Conservation (phyloP, 2,113 vertebrate species). For the Sakesphorus luctuosus region DNA sequence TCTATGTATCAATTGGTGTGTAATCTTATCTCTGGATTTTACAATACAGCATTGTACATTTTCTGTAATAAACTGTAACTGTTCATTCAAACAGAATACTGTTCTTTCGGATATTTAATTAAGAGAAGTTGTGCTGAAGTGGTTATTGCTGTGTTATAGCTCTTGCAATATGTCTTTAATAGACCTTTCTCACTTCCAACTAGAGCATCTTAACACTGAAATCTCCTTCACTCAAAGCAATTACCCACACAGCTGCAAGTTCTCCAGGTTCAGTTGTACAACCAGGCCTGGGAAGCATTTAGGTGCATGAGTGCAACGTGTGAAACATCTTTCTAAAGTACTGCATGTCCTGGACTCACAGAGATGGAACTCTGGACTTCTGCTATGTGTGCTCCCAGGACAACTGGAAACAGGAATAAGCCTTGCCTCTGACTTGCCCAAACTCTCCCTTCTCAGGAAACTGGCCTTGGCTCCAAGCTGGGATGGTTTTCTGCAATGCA, state of each 20-base stretch:
- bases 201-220: background rate
- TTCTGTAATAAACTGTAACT: background rate
- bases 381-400: background rate
- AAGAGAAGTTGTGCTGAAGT: background rate
- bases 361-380: background rate
- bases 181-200: background rate
- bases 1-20: fast-evolving
- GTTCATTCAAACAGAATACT: background rate
- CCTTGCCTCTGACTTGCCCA: background rate
- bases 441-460: background rate
- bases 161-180: background rate
- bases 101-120: background rate
- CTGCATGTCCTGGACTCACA: fast-evolving
- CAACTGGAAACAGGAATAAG: background rate
- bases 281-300: background rate
- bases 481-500: background rate
- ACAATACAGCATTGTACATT: background rate
- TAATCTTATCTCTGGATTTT: background rate
- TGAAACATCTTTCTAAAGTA: background rate
- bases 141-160: background rate
- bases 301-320: background rate
- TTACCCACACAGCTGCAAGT: background rate
- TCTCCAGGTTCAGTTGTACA: background rate
- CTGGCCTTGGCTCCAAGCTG: background rate
- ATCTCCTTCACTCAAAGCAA: background rate